phyloP scores from a whole-genome alignment of 1,140 invertebrate species.

The Lerema accius region DNA sequence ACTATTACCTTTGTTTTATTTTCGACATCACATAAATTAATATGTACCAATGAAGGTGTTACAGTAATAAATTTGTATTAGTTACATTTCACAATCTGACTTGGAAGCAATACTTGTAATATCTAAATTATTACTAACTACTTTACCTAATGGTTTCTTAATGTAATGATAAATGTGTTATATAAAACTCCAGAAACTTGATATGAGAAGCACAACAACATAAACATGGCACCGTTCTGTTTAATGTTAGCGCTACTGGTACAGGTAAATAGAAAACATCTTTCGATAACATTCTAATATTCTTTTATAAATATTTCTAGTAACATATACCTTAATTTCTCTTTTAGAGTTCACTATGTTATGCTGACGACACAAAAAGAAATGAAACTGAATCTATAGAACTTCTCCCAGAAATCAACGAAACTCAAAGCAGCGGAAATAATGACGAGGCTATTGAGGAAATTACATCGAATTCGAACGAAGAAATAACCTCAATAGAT shows the following conservation, averaged over 20 bases:
- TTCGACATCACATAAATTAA: neutral
- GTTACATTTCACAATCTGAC: constrained; percentile 1
- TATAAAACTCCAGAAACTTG: constrained; percentile 51
- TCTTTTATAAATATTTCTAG: neutral
- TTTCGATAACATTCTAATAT: neutral
- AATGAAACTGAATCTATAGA: constrained; percentile 36
- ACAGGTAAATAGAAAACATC: constrained; percentile 55
- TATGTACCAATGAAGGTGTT: constrained; percentile 16
- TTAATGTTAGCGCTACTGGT: constrained; percentile 57
- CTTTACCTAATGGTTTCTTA: constrained; percentile 45
- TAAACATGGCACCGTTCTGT: constrained; percentile 60
- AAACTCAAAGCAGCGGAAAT: neutral
- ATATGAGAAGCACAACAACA: constrained; percentile 39
- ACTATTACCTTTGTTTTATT: neutral
- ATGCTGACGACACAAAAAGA: constrained; percentile 36
- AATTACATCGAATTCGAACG: constrained; percentile 6
- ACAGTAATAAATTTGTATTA: constrained; percentile 17
- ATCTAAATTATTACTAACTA: constrained; percentile 41
- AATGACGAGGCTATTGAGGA: neutral
- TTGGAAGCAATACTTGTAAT: constrained; percentile 35
- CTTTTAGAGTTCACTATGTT: constrained; percentile 45
- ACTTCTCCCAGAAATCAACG: constrained; percentile 9
- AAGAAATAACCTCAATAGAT: constrained; percentile 19
- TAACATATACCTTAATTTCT: constrained; percentile 14
- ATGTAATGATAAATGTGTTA: constrained; percentile 51